These are phyloP conservation scores for Enteromius anoplus DNA, from an alignment of 2,797 vertebrate genomes.

Conservation along the genomic window DNA sequence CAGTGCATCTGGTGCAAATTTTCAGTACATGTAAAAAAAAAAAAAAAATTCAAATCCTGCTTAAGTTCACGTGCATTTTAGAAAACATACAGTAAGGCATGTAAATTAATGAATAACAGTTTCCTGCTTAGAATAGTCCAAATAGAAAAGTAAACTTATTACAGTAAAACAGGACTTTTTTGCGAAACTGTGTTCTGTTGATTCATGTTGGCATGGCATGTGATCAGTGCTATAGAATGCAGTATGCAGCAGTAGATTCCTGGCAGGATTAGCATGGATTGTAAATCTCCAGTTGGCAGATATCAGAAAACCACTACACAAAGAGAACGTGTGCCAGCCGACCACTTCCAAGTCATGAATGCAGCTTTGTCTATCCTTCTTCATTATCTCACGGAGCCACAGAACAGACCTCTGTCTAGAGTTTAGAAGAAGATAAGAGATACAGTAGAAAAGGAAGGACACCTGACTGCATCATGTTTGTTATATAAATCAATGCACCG, in stretches of 20 bases:
- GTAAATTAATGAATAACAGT: neutral
- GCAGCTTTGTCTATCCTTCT: constrained; percentile 69
- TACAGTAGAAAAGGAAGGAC: neutral
- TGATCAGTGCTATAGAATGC: neutral
- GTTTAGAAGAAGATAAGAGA: neutral
- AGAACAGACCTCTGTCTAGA: constrained; percentile 9
- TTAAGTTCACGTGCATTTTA: neutral
- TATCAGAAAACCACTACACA: constrained; percentile 66
- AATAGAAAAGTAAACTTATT: neutral
- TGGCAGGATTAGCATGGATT: constrained; percentile 70
- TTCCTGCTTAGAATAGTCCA: neutral
- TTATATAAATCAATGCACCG: neutral
- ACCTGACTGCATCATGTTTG: neutral
- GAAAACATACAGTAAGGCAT: neutral
- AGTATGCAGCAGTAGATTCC: constrained; percentile 66
- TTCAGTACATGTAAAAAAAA: neutral
- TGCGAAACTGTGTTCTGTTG: neutral
- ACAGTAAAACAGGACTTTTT: neutral
- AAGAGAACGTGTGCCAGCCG: constrained; percentile 60
- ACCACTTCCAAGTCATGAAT: constrained; percentile 67
- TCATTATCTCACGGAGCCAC: constrained; percentile 25
- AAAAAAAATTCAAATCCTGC: neutral
- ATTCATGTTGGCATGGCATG: neutral
- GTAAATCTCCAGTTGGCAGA: constrained; percentile 68
- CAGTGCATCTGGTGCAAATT: neutral